Percentiles rank a stretch among this genome's conserved stretches.
These are phyloP conservation scores for Manis javanica DNA, from an alignment of 2,797 vertebrate genomes.

Conservation along the genomic window DNA sequence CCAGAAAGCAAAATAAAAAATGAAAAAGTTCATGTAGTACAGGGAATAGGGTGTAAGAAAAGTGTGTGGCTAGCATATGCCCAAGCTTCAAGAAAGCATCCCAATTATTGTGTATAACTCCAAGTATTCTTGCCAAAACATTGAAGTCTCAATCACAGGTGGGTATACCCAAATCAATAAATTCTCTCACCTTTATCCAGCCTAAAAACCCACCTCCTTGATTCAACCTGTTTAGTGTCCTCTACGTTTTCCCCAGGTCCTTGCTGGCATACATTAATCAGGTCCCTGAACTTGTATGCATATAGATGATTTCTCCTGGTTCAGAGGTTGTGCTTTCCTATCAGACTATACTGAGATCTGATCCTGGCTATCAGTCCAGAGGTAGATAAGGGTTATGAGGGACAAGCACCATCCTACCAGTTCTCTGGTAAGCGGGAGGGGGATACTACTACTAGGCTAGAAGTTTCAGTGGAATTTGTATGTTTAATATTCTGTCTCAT, in stretches of 20 bases:
- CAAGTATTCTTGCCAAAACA: background rate
- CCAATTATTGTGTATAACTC: background rate
- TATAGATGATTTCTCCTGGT: background rate
- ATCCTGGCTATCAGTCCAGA: background rate
- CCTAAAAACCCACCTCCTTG: background rate
- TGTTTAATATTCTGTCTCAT: background rate
- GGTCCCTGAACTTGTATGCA: background rate
- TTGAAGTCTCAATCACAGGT: background rate
- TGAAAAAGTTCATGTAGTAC: background rate
- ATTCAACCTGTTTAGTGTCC: background rate
- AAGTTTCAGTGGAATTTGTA: background rate
- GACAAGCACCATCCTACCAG: background rate
- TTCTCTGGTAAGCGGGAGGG: background rate
- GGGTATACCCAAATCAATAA: background rate
- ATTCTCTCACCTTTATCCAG: background rate
- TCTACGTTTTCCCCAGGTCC: background rate
- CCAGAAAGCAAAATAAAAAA: background rate
- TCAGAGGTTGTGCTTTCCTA: background rate
- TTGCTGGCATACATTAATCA: background rate
- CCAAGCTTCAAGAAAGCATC: background rate
- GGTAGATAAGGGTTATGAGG: background rate
- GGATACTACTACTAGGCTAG: background rate
- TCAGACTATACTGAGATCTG: background rate
- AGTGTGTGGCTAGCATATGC: background rate
- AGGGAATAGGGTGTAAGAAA: background rate